These are phyloP conservation scores for Centropyge bicolor DNA, from an alignment of 2,797 vertebrate genomes.

Conservation along the genomic window DNA sequence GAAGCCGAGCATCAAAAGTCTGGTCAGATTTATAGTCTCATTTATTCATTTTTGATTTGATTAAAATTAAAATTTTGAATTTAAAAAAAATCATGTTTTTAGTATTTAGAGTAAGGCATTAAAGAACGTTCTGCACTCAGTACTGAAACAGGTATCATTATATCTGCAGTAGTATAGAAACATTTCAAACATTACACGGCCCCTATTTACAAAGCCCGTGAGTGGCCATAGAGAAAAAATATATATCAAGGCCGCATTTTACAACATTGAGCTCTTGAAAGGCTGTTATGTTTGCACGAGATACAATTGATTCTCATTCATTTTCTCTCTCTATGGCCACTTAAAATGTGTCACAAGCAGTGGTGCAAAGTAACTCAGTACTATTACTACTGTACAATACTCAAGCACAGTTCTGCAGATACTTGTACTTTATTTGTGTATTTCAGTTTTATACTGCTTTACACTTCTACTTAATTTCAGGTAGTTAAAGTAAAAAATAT, in stretches of 20 bases:
- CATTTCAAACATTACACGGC: not conserved
- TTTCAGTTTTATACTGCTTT: no score
- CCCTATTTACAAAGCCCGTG: no score
- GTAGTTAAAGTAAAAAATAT: no score
- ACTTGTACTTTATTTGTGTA: not conserved
- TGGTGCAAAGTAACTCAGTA: not conserved
- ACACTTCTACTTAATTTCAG: not conserved
- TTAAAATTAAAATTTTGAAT: not conserved
- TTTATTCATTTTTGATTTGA: not conserved
- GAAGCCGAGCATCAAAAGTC: not conserved
- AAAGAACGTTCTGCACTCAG: not conserved
- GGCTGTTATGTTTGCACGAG: no score
- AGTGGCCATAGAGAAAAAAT: no score
- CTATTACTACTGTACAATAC: not conserved
- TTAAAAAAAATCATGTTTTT: not conserved
- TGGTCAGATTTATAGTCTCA: not conserved
- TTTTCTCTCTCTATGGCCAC: no score
- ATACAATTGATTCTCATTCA: no score
- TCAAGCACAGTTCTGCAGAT: not conserved
- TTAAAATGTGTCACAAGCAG: not conserved
- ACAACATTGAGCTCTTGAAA: no score
- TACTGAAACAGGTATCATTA: not conserved
- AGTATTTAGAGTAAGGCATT: not conserved
- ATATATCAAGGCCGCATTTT: no score
- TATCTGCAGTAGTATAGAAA: not conserved